Percentiles rank a stretch among this genome's conserved stretches.
These are phyloP conservation scores for Tineola bisselliella DNA, from an alignment of 2,888 invertebrate genomes.

Conservation along the genomic window DNA sequence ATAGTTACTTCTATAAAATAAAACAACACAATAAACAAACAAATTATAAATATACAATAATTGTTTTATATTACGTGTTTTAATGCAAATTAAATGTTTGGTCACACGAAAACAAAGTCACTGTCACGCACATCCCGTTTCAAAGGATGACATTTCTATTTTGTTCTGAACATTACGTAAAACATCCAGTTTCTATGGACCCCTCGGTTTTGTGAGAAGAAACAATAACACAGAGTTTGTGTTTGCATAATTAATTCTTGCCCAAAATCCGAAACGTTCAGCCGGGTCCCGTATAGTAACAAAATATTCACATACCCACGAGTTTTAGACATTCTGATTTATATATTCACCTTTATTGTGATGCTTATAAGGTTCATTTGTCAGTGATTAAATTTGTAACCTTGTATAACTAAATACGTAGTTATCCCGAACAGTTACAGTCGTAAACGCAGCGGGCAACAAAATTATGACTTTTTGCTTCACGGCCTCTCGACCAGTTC, in stretches of 20 bases:
- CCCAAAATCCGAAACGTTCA: conserved; percentile 43
- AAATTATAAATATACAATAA: no score
- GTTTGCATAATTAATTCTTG: conserved; percentile 60
- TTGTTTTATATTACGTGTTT: neutral
- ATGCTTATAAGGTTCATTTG: neutral
- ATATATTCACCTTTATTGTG: neutral
- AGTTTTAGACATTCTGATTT: neutral
- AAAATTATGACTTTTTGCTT: conserved; percentile 24
- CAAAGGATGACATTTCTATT: conserved; percentile 30
- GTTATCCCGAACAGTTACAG: conserved; percentile 39
- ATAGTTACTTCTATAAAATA: no score
- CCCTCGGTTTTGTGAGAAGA: conserved; percentile 33
- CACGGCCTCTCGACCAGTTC: conserved; percentile 5
- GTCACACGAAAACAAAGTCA: neutral
- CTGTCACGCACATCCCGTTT: conserved; percentile 14
- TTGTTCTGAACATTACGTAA: conserved; percentile 55
- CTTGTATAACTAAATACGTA: neutral
- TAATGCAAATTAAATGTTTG: conserved; percentile 1
- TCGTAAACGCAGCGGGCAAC: conserved; percentile 49
- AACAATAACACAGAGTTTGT: conserved; percentile 45
- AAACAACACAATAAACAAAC: no score
- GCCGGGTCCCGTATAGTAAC: conserved; percentile 18
- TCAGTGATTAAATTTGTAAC: neutral
- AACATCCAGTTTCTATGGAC: conserved; percentile 53
- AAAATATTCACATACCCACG: conserved; percentile 31